These are phyloP conservation scores for Polymixis lichenea DNA, from an alignment of 2,888 invertebrate species.

Conservation along the genomic window DNA sequence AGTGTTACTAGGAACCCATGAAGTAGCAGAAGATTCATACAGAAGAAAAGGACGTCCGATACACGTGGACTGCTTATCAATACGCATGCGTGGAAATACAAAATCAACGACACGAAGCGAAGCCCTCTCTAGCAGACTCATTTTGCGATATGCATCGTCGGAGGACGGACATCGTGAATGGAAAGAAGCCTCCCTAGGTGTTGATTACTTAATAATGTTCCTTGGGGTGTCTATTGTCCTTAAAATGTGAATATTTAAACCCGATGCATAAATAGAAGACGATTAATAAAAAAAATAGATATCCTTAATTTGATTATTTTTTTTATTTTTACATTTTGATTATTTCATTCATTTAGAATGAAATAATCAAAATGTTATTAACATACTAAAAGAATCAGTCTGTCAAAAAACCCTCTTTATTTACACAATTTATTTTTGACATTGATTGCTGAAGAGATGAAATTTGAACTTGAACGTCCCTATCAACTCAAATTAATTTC, in stretches of 20 bases:
- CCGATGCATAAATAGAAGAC: background rate
- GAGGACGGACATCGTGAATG: too few relatives aligned
- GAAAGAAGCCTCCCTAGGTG: background rate
- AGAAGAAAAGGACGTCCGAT: background rate
- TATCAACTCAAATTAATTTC: too few relatives aligned
- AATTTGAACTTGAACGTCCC: background rate
- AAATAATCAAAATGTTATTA: too few relatives aligned
- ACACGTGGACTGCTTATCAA: slow-evolving; percentile 4
- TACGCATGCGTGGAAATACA: slow-evolving; percentile 17
- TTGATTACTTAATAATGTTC: background rate
- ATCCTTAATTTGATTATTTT: too few relatives aligned
- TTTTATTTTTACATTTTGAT: too few relatives aligned
- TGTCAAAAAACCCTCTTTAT: background rate
- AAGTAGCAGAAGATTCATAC: background rate
- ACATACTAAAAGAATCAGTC: background rate
- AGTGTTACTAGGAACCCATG: slow-evolving; percentile 6
- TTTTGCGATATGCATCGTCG: background rate
- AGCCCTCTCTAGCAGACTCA: background rate
- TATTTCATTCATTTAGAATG: too few relatives aligned
- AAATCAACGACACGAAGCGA: background rate
- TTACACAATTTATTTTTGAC: background rate
- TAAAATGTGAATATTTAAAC: background rate
- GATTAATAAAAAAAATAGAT: too few relatives aligned
- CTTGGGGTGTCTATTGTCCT: background rate
- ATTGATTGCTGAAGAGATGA: background rate